These are phyloP conservation scores for Tenualosa thibaudeaui DNA, from an alignment of 2,797 vertebrate species.

Conservation along the genomic window DNA sequence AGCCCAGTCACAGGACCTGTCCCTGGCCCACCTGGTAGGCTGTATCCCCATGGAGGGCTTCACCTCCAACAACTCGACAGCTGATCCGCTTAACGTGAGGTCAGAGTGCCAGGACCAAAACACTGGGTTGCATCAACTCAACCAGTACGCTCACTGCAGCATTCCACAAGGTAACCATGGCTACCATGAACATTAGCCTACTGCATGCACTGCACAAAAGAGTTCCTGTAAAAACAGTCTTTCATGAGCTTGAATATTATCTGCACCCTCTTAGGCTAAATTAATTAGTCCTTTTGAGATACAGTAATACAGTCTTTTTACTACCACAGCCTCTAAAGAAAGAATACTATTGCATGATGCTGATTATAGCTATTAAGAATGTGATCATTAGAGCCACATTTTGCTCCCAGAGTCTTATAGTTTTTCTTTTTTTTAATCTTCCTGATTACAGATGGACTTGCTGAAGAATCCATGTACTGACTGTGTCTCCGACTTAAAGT, in stretches of 20 bases:
- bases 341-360: neutral
- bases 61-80: neutral
- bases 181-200: neutral
- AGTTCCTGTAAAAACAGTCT: neutral
- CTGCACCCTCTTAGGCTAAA: neutral
- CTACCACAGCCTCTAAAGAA: neutral
- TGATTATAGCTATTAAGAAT: conserved; percentile 5
- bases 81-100: conserved; percentile 56
- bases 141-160: conserved; percentile 56
- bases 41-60: conserved; percentile 48
- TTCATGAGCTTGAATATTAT: neutral
- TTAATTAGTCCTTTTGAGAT: conserved; percentile 1
- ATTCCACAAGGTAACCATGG: conserved; percentile 66
- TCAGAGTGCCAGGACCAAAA: conserved; percentile 53
- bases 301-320: neutral
- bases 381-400: neutral
- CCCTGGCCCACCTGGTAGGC: conserved; percentile 36
- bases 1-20: conserved; percentile 27
- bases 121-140: conserved; percentile 77
- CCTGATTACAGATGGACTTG: conserved; percentile 64
- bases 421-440: conserved; percentile 31
- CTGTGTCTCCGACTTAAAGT: conserved; percentile 72
- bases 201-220: neutral
- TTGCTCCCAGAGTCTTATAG: neutral
- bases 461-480: conserved; percentile 73